phyloP scores from a whole-genome alignment of 2,888 invertebrate genomes.

The Elysia crispata region DNA sequence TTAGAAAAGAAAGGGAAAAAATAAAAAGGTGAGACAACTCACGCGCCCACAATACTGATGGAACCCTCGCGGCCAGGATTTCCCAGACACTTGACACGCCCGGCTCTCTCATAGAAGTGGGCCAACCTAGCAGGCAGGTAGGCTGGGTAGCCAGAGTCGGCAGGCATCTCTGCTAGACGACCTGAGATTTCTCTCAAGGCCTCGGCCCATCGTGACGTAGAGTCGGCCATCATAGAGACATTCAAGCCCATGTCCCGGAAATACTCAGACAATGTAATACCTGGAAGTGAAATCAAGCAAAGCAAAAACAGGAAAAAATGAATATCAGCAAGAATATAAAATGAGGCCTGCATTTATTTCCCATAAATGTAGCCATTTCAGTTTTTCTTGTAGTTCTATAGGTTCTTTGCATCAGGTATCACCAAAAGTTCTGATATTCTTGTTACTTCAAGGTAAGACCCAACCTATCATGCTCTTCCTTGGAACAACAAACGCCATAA shows the following conservation, averaged over 20 bases:
- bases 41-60: conserved; percentile 98
- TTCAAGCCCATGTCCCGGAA: conserved; percentile 99
- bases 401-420: no score
- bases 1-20: no score
- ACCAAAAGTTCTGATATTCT: no score
- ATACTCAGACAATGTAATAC: conserved; percentile 99
- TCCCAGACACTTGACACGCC: conserved; percentile 96
- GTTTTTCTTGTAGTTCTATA: no score
- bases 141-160: conserved; percentile 96
- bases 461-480: no score
- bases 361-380: no score
- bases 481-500: no score
- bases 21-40: conserved; percentile 69
- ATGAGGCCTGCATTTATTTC: no score
- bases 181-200: conserved; percentile 99
- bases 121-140: conserved; percentile 98
- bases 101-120: conserved; percentile 99
- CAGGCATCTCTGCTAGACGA: conserved; percentile 99
- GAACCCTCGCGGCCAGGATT: conserved; percentile 99
- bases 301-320: no score
- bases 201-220: conserved; percentile 99
- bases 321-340: no score
- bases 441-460: no score
- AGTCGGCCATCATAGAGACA: conserved; percentile 99
- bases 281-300: conserved; percentile 76